Conservation (phyloP, 1,140 invertebrate genomes). For the Galendromus occidentalis region DNA sequence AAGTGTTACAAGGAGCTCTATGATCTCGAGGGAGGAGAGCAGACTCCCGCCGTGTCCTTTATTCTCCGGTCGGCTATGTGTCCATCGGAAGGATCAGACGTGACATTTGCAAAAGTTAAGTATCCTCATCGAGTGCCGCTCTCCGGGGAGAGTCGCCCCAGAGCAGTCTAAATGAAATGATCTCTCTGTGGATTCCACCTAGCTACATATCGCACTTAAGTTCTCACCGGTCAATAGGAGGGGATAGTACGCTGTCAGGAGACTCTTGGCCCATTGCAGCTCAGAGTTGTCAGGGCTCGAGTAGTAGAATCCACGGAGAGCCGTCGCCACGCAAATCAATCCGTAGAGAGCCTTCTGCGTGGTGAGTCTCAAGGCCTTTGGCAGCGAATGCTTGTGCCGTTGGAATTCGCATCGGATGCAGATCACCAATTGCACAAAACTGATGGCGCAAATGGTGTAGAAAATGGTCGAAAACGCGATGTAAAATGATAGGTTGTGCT, state of each 20-base stretch:
- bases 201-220: no score
- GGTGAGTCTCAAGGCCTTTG: constrained; percentile 60
- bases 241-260: constrained; percentile 74
- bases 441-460: constrained; percentile 59
- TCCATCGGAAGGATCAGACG: no score
- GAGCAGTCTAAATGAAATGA: no score
- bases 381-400: constrained; percentile 52
- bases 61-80: no score
- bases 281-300: constrained; percentile 56
- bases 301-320: constrained; percentile 67
- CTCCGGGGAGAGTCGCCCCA: no score
- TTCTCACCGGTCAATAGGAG: constrained; percentile 47
- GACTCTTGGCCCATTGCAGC: constrained; percentile 56
- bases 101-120: no score
- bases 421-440: constrained; percentile 58
- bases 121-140: no score
- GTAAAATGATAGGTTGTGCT: constrained; percentile 42
- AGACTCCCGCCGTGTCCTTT: no score
- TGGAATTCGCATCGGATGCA: constrained; percentile 43
- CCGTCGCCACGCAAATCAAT: constrained; percentile 62
- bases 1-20: no score
- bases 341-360: constrained; percentile 79
- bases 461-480: constrained; percentile 56
- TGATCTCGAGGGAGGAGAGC: no score
- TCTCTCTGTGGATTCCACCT: no score